Base-by-base conservation (phyloP, 2,113 vertebrate genomes). In the Haplotaxodon microlepis region DNA sequence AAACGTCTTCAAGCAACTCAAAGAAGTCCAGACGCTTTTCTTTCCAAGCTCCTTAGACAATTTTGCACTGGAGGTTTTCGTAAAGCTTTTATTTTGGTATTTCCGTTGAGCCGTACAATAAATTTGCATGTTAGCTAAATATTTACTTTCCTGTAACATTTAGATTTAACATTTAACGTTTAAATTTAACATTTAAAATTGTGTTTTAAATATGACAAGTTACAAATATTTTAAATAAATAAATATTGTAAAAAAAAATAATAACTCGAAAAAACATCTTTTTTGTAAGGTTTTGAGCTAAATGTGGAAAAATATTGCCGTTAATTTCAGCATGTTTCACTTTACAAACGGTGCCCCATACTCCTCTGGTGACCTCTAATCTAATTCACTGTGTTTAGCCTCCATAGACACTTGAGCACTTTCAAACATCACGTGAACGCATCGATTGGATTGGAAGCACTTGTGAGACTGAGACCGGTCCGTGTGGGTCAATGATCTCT, bases 401-500 rank as follows among this genome's bases (percentile, higher is more conserved):
- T 73, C 13, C 47, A 19, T 1, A 47, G 71, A 29, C 42, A 47
- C 14, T 76, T 76, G 40, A 38, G 21, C 17, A 10, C 3, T 47
- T 83, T 40, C 59, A 40, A 9, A 63, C 36, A 19, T 56, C 71
- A 88, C 81, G 82, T 90, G 83, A 61, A 57, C 13, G 2, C 54
- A 6, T 31, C 6, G 50, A 84, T 53, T 89, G 69, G 38, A 16
- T 40, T 84, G 51, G 69, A 83, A 82, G 83, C n/a, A 81, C 76
- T 36, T 86, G 85, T 54, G 80, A 84, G 81, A 86, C 80, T 45
- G 80, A 84, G 83, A 88, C 80, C 38, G n/a, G 82, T 63, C 83
- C 31, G 63, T 61, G 63, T 83, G 40, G 87, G 91, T 92, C 89
- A 84, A 47, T 85, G 88, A 53, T 88, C 88, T 38, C 10, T 19